phyloP scores from a whole-genome alignment of 2,888 invertebrate genomes.

The Scaptomyza cyrtandrae region DNA sequence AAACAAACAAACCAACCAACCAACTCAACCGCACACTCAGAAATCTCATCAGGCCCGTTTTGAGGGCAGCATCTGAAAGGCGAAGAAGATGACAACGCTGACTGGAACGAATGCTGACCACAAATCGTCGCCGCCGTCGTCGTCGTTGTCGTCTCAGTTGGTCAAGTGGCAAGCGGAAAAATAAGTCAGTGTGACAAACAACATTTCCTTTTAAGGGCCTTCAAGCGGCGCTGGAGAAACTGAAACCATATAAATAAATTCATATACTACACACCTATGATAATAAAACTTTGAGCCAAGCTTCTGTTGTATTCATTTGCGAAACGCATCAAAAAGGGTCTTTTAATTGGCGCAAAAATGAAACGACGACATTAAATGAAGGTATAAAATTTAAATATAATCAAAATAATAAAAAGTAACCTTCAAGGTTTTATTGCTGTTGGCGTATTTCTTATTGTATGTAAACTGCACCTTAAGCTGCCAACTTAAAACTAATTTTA shows the following conservation, averaged over 20 bases:
- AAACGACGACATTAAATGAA: constrained; percentile 21
- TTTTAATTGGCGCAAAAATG: constrained; percentile 27
- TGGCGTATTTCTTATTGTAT: constrained; percentile 14
- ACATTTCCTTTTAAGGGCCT: constrained; percentile 62
- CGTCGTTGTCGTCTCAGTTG: constrained; percentile 51
- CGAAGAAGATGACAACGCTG: constrained; percentile 39
- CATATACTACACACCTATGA: constrained; percentile 2
- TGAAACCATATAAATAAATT: constrained; percentile 54
- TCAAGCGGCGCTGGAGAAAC: constrained; percentile 44
- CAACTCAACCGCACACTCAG: constrained; percentile 22
- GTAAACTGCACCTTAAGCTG: constrained; percentile 22
- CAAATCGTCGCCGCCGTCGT: constrained; percentile 10
- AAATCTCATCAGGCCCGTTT: constrained; percentile 44
- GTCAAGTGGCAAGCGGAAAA: constrained; percentile 71
- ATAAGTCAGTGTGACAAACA: constrained; percentile 80
- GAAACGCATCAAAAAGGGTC: constrained; percentile 35
- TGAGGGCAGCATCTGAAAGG: constrained; percentile 58
- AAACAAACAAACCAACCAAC: constrained; percentile 11
- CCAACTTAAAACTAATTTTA: constrained; percentile 58
- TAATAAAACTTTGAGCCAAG: constrained; percentile 5
- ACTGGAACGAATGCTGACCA: constrained; percentile 14
- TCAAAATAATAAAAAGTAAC: constrained; percentile 22
- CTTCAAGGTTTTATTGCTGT: constrained; percentile 20
- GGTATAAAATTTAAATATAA: constrained; percentile 39
- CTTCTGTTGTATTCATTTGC: constrained; percentile 30